Conservation (phyloP, 2,113 vertebrate genomes). For the Muntiacus reevesi region DNA sequence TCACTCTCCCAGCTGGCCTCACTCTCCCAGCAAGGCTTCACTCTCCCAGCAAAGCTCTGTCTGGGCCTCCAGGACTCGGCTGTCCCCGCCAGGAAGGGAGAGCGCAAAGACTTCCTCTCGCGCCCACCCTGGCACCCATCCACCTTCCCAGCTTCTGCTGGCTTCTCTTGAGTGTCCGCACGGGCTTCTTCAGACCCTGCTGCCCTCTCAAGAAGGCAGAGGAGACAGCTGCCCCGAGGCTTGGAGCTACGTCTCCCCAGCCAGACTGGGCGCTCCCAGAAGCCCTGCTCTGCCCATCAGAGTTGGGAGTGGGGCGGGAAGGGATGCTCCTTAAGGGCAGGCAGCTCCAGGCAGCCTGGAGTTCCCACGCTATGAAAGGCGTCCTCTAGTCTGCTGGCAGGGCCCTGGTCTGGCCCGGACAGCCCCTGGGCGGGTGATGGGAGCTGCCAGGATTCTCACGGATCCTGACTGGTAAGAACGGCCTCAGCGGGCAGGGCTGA, state of each 20-base stretch:
- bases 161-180: too few relatives aligned
- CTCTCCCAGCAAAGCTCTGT: background rate
- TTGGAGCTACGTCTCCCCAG: background rate
- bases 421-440: background rate
- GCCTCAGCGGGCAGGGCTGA: background rate
- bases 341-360: background rate
- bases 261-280: background rate
- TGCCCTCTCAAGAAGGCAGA: background rate
- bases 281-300: background rate
- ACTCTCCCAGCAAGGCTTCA: background rate
- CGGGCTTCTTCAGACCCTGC: background rate
- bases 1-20: background rate
- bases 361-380: background rate
- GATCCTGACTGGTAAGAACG: background rate
- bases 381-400: background rate
- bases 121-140: background rate
- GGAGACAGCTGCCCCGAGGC: background rate
- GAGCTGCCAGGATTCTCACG: background rate
- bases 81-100: fast-evolving
- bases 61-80: background rate
- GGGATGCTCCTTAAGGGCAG: background rate
- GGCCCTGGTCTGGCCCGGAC: background rate
- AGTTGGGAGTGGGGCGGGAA: background rate
- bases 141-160: background rate
- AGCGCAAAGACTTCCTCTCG: fast-evolving